Evolutionary conservation across 2,888 invertebrate species (phyloP), one percentile per base, ranked within the genome.

Genomic region (Tipula helvola): DNA sequence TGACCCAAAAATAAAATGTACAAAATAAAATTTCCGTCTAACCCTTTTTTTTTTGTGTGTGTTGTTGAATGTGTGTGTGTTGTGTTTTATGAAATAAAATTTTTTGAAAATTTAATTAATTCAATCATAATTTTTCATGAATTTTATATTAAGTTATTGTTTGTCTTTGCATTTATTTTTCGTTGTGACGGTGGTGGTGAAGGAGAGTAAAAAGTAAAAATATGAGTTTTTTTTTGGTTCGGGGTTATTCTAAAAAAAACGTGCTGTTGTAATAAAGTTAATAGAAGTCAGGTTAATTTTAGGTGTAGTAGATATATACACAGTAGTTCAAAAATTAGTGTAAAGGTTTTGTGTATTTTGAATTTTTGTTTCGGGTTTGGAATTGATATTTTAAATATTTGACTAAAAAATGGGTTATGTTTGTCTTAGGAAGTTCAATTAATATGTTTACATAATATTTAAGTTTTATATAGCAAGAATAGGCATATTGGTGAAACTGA

Each of bases 71-170:
- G 28, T 28, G 71, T 71, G 71, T 28, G 71, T 28, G 28, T 71
- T 52, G 16, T 52, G 16, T 7, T 52, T 71, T 71, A 28, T 28
- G 71, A 71, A 71, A 71, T 71, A 71, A 71, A 28, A 28, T 28
- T 71, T 28, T 71, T 71, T 71, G 10, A 28, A 71, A 71, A 28
- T 71, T 71, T 71, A 71, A 71, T 71, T 71, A 71, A 71, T 71
- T 71, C 71, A 71, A 71, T 71, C 71, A 28, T 71, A 71, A 71
- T 71, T 71, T 71, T 71, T 71, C 71, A 71, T 71, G 71, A 71
- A 71, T 71, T 71, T 71, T 71, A 71, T 71, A 71, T 71, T 71
- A 71, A 71, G 71, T 71, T 71, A 71, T 71, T 71, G 71, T 71
- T 71, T 71, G 71, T 71, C 71, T 71, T 71, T 71, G 28, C 71